Evolutionary conservation across 2,113 vertebrate species (phyloP).

Genomic region (Cepphus grylle): DNA sequence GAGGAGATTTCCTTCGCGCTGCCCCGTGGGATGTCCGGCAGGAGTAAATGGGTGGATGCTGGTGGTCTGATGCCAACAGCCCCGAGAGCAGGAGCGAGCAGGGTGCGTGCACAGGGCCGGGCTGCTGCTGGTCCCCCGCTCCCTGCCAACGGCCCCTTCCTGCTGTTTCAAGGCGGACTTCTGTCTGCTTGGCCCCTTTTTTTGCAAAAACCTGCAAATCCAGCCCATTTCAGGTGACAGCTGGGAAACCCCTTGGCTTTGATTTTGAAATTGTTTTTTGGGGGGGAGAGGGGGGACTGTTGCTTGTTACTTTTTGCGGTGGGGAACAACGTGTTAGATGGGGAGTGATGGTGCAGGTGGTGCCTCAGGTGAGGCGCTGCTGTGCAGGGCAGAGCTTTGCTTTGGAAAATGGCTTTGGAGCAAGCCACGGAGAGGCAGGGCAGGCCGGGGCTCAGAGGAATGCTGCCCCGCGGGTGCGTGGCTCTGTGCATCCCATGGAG

Average conservation of each 20-base stretch:
- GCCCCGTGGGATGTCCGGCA: background rate
- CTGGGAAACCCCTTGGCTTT: background rate
- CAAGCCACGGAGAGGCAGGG: background rate
- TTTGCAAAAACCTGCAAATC: background rate
- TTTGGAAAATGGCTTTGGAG: background rate
- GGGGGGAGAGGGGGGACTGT: background rate
- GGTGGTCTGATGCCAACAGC: background rate
- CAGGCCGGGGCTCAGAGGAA: background rate
- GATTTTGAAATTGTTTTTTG: background rate
- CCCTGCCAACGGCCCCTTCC: background rate
- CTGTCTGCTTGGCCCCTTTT: background rate
- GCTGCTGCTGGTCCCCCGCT: background rate
- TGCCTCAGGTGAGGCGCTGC: background rate
- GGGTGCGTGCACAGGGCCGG: fast-evolving
- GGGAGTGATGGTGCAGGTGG: background rate
- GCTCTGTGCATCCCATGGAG: background rate
- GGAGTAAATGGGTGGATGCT: background rate
- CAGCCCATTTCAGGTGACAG: background rate
- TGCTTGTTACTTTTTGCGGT: background rate
- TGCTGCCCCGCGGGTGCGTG: fast-evolving
- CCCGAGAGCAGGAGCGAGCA: background rate
- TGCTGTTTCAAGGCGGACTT: background rate
- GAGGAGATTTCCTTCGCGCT: background rate
- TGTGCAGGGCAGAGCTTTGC: background rate
- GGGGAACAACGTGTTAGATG: fast-evolving